phyloP scores from a whole-genome alignment of 2,113 vertebrate species.

The Turnix velox region DNA sequence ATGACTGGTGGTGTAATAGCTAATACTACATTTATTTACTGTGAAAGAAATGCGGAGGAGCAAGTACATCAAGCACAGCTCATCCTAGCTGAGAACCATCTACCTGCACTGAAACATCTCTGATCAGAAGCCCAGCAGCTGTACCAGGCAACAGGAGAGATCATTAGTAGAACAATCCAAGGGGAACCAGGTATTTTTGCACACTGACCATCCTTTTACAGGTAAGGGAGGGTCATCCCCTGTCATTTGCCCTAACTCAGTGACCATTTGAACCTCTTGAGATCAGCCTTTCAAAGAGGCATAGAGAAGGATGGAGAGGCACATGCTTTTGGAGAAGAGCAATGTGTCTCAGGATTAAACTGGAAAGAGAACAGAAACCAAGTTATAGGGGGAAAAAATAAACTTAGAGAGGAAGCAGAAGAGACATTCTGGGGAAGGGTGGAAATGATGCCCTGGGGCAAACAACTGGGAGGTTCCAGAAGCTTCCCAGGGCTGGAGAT shows the following conservation, averaged over 20 bases:
- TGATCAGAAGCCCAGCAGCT: background rate
- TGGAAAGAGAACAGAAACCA: constrained; percentile 40
- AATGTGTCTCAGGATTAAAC: background rate
- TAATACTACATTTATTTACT: background rate
- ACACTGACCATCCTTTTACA: background rate
- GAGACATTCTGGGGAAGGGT: background rate
- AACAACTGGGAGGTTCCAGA: background rate
- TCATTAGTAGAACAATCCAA: background rate
- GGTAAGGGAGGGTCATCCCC: background rate
- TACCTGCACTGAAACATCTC: background rate
- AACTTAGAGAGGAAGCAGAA: background rate
- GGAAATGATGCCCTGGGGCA: background rate
- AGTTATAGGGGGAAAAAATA: background rate
- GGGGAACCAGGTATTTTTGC: background rate
- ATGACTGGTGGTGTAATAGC: background rate
- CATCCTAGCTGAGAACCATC: background rate
- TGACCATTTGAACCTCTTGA: background rate
- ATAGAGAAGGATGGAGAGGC: fast-evolving
- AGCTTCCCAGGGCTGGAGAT: background rate
- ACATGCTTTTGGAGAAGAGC: fast-evolving
- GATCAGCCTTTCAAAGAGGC: background rate
- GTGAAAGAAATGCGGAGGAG: background rate
- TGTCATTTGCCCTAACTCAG: background rate
- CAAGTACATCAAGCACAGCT: background rate
- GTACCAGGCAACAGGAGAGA: fast-evolving